Evolutionary conservation across 2,888 invertebrate genomes (phyloP), one percentile per base, ranked within the genome.

Genomic region (Lottia scabra): DNA sequence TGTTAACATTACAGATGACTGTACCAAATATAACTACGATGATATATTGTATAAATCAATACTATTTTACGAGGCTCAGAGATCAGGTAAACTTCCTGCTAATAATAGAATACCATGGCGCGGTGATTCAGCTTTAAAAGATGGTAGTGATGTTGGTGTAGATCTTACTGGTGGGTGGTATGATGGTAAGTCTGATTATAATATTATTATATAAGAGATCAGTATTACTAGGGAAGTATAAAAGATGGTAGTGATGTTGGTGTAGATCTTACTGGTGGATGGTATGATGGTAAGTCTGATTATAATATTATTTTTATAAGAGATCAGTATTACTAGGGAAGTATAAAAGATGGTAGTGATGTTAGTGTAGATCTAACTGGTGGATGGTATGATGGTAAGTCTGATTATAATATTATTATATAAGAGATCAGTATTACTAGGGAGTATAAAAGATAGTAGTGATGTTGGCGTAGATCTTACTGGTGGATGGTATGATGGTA

Each of bases 81-180:
- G 87, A 46, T 87, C 87, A 2, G 88, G 88, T 1, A 83, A 82
- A 75, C 82, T 87, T 27, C 88, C 88, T 2, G 75, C 78, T 12
- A 74, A 75, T 70, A 87, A 87, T 78, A 76, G 85, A 5, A 81
- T 88, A 23, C 82, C 82, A 12, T 88, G 87, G 86, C 78, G 87
- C 38, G 81, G 83, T 6, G 85, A 87, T 75, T 87, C 88, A 1
- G 86, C 84, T 10, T 76, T 87, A 6, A 74, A 72, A 8, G 88
- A 88, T 70, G 79, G 77, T n/a, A 84, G 85, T 10, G 75, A 78
- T 63, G 83, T 82, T 16, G 85, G 85, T 3, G 83, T 84, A 71
- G 87, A 87, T 74, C 80, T 88, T 38, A 87, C 85, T 2, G 88
- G 88, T 6, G 88, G 88, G 10, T 88, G 86, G 84, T 87, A 85